phyloP scores from a whole-genome alignment of 1,140 invertebrate genomes.

The Leptinotarsa undecemlineata region DNA sequence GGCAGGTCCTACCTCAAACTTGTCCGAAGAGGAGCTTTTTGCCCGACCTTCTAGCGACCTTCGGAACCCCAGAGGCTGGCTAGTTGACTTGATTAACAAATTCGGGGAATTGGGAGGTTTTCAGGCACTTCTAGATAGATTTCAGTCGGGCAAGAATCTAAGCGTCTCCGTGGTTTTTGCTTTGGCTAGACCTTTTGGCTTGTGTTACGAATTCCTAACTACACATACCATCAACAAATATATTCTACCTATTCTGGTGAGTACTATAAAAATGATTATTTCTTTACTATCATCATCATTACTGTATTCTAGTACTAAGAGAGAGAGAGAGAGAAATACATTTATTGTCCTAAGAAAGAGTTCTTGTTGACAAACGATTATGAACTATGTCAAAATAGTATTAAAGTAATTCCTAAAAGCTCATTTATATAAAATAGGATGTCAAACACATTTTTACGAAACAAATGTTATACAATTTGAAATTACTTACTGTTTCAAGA shows the following conservation, averaged over 20 bases:
- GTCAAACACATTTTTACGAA: too few relatives aligned
- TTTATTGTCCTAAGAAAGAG: too few relatives aligned
- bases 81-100: constrained; percentile 93
- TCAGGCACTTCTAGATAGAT: constrained; percentile 83
- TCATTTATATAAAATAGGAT: too few relatives aligned
- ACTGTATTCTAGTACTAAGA: too few relatives aligned
- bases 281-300: too few relatives aligned
- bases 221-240: constrained; percentile 89
- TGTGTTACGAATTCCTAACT: constrained; percentile 90
- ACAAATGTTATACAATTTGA: too few relatives aligned
- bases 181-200: constrained; percentile 87
- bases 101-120: constrained; percentile 91
- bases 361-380: too few relatives aligned
- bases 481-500: too few relatives aligned
- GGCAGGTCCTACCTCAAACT: constrained; percentile 64
- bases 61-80: constrained; percentile 84
- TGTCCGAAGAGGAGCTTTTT: constrained; percentile 77
- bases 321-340: too few relatives aligned
- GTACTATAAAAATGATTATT: constrained; percentile 45
- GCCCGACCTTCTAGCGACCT: constrained; percentile 78
- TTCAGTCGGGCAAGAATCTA: constrained; percentile 74
- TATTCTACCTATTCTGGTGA: constrained; percentile 89
- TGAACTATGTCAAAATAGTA: too few relatives aligned
- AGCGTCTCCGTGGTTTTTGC: constrained; percentile 81
- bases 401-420: too few relatives aligned